phyloP scores from a whole-genome alignment of 2,888 invertebrate species.

The Stenoptilia bipunctidactyla region DNA sequence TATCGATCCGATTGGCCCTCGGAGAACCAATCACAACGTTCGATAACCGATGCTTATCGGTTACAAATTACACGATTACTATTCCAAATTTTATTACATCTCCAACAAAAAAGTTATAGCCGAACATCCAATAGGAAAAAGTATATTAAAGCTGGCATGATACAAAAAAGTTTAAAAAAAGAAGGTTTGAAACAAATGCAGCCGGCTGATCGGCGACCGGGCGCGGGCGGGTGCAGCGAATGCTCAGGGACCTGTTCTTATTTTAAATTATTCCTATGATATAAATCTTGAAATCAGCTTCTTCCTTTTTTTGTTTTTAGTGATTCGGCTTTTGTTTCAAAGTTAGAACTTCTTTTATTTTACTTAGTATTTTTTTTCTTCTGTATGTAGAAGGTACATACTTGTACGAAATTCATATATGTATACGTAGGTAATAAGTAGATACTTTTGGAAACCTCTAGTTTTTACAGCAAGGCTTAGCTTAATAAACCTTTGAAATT shows the following conservation, averaged over 20 bases:
- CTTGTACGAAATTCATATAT: too few relatives aligned
- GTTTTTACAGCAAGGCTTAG: too few relatives aligned
- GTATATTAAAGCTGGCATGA: constrained; percentile 37
- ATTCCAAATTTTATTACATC: constrained; percentile 57
- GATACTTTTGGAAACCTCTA: too few relatives aligned
- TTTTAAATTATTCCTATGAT: constrained; percentile 25
- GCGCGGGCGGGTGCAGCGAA: constrained; percentile 40
- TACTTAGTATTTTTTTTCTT: too few relatives aligned
- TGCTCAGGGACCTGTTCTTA: constrained; percentile 38
- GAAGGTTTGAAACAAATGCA: constrained; percentile 25
- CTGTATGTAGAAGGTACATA: too few relatives aligned
- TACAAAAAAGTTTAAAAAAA: constrained; percentile 21
- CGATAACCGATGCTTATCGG: constrained; percentile 37
- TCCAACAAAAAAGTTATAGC: constrained; percentile 48
- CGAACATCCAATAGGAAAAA: constrained; percentile 64
- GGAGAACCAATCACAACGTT: constrained; percentile 31
- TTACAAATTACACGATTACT: constrained; percentile 23
- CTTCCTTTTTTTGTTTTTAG: not conserved
- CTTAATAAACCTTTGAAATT: too few relatives aligned
- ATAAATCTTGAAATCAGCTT: not conserved
- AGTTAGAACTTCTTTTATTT: too few relatives aligned
- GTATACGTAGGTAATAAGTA: too few relatives aligned
- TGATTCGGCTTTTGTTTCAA: too few relatives aligned
- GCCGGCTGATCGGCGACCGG: constrained; percentile 34
- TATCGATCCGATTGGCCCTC: constrained; percentile 30